Evolutionary conservation across 2,888 invertebrate species (phyloP), one percentile per base, ranked within the genome.

Genomic region (Agonopterix alstromeriana): DNA sequence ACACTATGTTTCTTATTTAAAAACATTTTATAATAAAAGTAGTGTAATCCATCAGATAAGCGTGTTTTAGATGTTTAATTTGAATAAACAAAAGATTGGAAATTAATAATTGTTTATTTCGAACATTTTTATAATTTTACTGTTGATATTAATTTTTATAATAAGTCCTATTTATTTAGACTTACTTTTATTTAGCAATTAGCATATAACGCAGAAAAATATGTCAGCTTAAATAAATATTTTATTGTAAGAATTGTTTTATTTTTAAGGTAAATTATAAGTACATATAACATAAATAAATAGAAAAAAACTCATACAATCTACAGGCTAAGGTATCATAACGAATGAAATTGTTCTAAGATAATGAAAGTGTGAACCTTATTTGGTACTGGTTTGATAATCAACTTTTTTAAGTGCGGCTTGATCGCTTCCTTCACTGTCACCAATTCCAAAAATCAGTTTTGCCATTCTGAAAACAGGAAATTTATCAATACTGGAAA

Each of bases 221-320:
- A 82, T 84, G 77, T 82, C 79, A 73, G 87, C 85, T 85, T 88
- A 82, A 77, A 83, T 87, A 87, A 86, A 86, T 86, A 88, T 86
- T 86, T 86, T 88, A 86, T 84, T 78, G 74, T 77, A 77, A 54
- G 48, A 51, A 49, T 56, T 57, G 58, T 65, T 71, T 70, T 57
- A 64, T 65, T 64, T 53, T 35, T 42, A 45, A 36, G 14, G 10
- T n/a, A 17, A 3, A 4, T 3, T 14, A 17, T 17, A 17, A 17
- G 17, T 27, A 17, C 17, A 17, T 17, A 17, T 27, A 27, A 7
- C 5, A 27, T 5, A 5, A 27, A 27, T 27, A 27, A 27, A 27
- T 27, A 0, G 5, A 27, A 27, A 27, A 27, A 5, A 27, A 5
- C 27, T 27, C 5, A 27, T 27, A 27, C 7, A 27, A 27, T 27